phyloP scores from a whole-genome alignment of 2,113 vertebrate genomes.

The Myotis lucifugus region DNA sequence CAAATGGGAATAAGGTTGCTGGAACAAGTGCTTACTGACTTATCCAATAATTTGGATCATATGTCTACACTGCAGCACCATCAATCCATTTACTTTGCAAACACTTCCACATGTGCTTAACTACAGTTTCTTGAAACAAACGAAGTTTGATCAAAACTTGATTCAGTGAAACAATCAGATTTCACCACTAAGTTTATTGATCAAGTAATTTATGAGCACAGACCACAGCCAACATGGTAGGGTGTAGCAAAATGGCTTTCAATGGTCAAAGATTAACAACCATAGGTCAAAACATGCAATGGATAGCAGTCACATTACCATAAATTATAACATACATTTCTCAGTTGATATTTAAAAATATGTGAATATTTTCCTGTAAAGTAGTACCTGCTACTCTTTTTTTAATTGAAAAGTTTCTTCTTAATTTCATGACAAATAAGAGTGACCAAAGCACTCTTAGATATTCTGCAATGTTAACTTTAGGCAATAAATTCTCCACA shows the following conservation, averaged over 20 bases:
- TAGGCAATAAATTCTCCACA: background rate
- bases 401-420: conserved; percentile 13
- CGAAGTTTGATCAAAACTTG: background rate
- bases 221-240: background rate
- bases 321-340: background rate
- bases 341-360: background rate
- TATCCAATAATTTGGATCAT: background rate
- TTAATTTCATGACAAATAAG: conserved; percentile 11
- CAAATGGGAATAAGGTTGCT: background rate
- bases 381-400: background rate
- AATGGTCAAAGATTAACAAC: background rate
- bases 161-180: conserved; percentile 24
- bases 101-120: background rate
- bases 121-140: conserved; percentile 4
- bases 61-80: background rate
- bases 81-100: background rate
- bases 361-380: background rate
- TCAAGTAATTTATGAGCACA: background rate
- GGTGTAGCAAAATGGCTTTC: background rate
- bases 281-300: background rate
- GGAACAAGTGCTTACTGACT: background rate
- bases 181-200: conserved; percentile 21
- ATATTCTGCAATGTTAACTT: background rate
- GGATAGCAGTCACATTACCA: background rate
- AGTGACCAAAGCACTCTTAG: background rate